Conservation (phyloP, 37 sponge, comb jelly and placozoan genomes). For the Bolinopsis microptera region DNA sequence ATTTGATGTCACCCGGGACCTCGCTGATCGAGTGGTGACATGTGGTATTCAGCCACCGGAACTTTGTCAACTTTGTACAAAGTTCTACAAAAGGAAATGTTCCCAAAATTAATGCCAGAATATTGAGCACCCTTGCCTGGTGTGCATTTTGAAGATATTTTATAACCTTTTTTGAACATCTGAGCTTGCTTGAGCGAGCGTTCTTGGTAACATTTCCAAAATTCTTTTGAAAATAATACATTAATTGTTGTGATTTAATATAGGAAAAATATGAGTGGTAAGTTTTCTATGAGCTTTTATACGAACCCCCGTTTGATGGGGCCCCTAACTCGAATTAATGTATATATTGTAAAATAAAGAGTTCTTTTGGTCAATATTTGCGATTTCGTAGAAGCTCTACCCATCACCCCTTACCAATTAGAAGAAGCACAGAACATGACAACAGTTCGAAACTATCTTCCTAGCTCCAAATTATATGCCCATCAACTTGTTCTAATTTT, state of each 20-base stretch:
- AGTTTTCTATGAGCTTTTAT: constrained; percentile 35
- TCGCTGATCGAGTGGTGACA: neutral
- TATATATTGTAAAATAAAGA: constrained; percentile 43
- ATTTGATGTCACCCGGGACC: too few species aligned
- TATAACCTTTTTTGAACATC: too few species aligned
- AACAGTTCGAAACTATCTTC: neutral
- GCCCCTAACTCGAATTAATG: constrained; percentile 31
- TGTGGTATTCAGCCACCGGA: neutral
- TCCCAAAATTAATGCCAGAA: too few species aligned
- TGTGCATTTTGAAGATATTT: too few species aligned
- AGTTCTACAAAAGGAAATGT: neutral
- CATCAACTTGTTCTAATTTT: neutral
- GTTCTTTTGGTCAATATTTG: constrained; percentile 31
- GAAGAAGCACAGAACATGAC: neutral
- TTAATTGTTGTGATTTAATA: neutral
- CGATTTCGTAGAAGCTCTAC: constrained; percentile 34
- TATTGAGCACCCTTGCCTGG: too few species aligned
- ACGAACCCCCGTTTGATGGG: constrained; percentile 1
- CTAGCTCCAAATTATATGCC: neutral
- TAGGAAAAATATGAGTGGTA: constrained; percentile 26
- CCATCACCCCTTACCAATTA: neutral
- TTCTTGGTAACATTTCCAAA: neutral
- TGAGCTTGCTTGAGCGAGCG: neutral
- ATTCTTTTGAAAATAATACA: constrained; percentile 11
- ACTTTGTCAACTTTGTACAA: neutral